Evolutionary conservation across 1,140 invertebrate species (phyloP).

Genomic region (Maconellicoccus hirsutus): DNA sequence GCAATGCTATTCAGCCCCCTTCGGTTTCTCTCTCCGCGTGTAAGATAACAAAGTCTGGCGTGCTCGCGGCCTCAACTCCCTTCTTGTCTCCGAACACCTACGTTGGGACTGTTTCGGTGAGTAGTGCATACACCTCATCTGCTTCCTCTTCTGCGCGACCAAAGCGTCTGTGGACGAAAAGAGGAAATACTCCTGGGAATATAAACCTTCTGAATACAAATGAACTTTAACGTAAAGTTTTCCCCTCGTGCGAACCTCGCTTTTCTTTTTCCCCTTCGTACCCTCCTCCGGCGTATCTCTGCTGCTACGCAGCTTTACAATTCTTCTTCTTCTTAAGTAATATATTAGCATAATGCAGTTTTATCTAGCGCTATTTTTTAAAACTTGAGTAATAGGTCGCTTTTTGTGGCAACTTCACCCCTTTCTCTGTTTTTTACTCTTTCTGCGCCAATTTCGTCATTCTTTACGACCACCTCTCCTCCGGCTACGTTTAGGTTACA

Average conservation of each 20-base stretch:
- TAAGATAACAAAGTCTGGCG: background rate
- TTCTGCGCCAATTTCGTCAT: too few species aligned
- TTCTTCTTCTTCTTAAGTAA: constrained; percentile 5
- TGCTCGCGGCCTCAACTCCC: background rate
- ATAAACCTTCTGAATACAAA: constrained; percentile 19
- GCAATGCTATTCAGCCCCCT: background rate
- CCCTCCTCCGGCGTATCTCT: background rate
- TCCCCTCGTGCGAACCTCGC: background rate
- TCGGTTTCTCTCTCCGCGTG: background rate
- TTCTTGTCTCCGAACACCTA: too few species aligned
- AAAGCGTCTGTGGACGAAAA: background rate
- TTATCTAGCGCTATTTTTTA: constrained; percentile 18
- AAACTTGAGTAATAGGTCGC: constrained; percentile 20
- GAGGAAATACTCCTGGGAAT: constrained; percentile 14
- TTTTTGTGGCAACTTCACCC: constrained; percentile 10
- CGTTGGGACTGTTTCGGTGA: too few species aligned
- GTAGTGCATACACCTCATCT: background rate
- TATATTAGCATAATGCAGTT: constrained; percentile 22
- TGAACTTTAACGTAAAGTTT: constrained; percentile 14
- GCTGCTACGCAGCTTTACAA: background rate
- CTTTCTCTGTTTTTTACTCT: background rate
- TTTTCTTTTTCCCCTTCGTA: background rate
- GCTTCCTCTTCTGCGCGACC: background rate
- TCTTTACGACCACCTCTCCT: too few species aligned
- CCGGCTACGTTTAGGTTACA: too few species aligned